Base-by-base conservation (phyloP, 2,888 invertebrate species). In the Lithophane ornitopus region DNA sequence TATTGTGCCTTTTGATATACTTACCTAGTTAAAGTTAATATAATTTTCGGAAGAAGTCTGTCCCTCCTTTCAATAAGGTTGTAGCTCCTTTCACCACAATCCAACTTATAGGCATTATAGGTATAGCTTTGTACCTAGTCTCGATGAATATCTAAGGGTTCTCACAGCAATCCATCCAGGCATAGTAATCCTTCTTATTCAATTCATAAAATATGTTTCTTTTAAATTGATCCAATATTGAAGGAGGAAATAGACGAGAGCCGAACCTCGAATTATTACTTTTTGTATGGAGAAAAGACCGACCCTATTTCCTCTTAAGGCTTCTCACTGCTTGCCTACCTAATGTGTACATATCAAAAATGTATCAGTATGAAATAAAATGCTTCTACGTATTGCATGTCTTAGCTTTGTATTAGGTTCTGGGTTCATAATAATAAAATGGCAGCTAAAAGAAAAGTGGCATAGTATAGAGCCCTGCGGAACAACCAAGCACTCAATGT, bases 1-100 rank as follows among this genome's bases (percentile, higher is more conserved):
- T 71, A 46, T 16, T 80, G 41, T 44, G 44, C 14, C 26, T 28
- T 26, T 12, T 71, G n/a, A 61, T 52, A 52, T n/a, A 67, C 11
- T 16, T 59, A 34, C 6, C 12, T 14, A 16, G 34, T 26, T 41
- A 41, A 44, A 41, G 26, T 22, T 41, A 16, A 22, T 28, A 22
- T n/a, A 46, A 19, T 70, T n/a, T 46, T 2, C n/a, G 3, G 14
- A 22, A 61, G 19, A 19, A 41, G 22, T 41, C 16, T 22, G 9
- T 28, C 8, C 11, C 11, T 19, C 22, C n/a, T 22, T n/a, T 34
- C n/a, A 52, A 39, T 52, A 28, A 16, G 14, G 9, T 65, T 65
- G 6, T 39, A 34, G 12, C n/a, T 34, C 34, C 34, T 34, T 34
- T 34, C 34, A 34, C 34, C 34, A 34, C 34, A 34, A 34, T 34